Base-by-base conservation (phyloP, 2,113 vertebrate genomes). In the Rhombomys opimus region DNA sequence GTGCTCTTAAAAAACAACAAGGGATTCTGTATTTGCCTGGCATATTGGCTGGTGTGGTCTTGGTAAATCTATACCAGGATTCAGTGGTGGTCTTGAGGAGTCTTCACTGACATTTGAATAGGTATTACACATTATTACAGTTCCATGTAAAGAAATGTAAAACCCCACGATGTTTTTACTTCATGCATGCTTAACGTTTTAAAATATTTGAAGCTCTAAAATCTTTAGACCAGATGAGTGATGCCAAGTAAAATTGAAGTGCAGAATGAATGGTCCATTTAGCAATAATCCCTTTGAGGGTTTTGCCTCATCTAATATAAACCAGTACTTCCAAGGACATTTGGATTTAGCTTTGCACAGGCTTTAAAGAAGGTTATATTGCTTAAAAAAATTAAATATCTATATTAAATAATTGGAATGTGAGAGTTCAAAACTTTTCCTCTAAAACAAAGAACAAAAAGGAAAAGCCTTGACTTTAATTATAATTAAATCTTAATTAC, bases 401-500 rank as follows among this genome's bases (percentile, higher is more conserved):
- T 23, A 41, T 25, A 52, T 38, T 89, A 93, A 90, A 89, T 93
- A 38, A 1, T 35, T 35, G 77, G 76, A 87, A 80, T 95, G 87
- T 67, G 46, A 20, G 23, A 90, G 32, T 87, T 95, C 95, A 91
- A 97, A 97, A 85, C 87, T 89, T 90, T 73, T 52, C n/a, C 75
- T 96, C 41, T 91, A 63, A 97, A 93, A 90, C 73, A 92, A 94
- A 95, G 86, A 77, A 59, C 76, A 25, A 70, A 82, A 97, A 25
- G 41, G 32, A 54, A 96, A 91, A 96, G 27, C 2, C 38, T 91
- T 97, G 88, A 50, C 14, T 85, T 95, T 77, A 96, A 94, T 95
- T 94, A 63, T 94, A 97, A 96, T 95, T 95, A 95, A 94, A 93
- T 91, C 94, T 95, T 95, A 95, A 96, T 94, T 91, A 72, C 35